phyloP scores from a whole-genome alignment of 2,888 invertebrate genomes.

The Gortyna flavago region DNA sequence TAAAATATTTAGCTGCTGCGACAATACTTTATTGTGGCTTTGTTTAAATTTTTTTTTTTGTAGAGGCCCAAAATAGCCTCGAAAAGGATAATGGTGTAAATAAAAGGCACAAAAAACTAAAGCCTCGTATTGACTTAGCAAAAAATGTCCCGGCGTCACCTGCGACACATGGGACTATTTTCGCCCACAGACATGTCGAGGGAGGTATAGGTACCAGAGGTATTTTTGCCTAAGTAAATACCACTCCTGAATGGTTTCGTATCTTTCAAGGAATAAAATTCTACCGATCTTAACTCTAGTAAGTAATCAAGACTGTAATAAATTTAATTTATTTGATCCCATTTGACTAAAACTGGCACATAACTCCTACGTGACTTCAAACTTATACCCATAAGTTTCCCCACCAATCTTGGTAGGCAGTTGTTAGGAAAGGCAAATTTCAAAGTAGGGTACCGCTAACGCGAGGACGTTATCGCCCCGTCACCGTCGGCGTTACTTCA shows the following conservation, averaged over 20 bases:
- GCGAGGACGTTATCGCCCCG: constrained; percentile 55
- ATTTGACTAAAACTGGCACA: constrained; percentile 30
- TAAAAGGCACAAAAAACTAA: constrained; percentile 32
- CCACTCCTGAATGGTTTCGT: neutral
- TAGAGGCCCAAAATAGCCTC: constrained; percentile 4
- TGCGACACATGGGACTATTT: constrained; percentile 11
- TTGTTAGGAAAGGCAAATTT: constrained; percentile 53
- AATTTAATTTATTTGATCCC: constrained; percentile 16
- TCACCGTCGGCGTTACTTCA: constrained; percentile 52
- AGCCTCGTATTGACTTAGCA: constrained; percentile 32
- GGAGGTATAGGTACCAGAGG: neutral
- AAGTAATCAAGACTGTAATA: constrained; percentile 12
- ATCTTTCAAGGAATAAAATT: neutral
- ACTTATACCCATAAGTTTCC: constrained; percentile 40
- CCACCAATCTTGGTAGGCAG: constrained; percentile 48
- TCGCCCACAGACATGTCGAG: neutral
- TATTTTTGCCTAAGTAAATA: constrained; percentile 7
- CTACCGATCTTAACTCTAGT: neutral
- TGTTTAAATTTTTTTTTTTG: neutral
- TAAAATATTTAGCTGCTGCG: neutral
- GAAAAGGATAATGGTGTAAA: constrained; percentile 31
- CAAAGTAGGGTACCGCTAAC: constrained; percentile 49
- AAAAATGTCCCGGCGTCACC: constrained; percentile 9
- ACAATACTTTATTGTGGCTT: neutral
- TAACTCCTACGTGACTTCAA: constrained; percentile 42